Base-by-base conservation (phyloP, 1,140 invertebrate genomes). In the Lamellibrachia luymesi region DNA sequence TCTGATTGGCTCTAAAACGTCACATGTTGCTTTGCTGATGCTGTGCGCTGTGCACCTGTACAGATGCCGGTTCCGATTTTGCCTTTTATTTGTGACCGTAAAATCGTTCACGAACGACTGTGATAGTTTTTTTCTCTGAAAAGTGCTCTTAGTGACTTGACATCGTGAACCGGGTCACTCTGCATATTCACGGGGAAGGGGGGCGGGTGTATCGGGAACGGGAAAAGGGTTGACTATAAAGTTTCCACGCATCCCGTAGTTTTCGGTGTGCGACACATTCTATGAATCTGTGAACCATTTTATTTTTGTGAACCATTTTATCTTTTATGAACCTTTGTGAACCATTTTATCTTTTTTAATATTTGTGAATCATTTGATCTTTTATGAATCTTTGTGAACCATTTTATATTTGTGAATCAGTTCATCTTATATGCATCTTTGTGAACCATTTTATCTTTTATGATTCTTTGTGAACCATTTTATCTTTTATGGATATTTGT, bases 121-220 rank as follows among this genome's bases (percentile, higher is more conserved):
- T 80, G 64, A 80, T 80, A 80, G 64, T 80, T 80, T 80, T 80
- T 80, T 80, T 80, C 64, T 80, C 64, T 80, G 64, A 80, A 80
- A 80, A 80, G 64, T 80, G 64, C 64, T 80, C 64, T 80, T 80
- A 80, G 64, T 22, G 64, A 80, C 64, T 22, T 22, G 64, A 80
- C 8, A 80, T 22, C 7, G 64, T 80, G 8, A 80, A 8, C 64
- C 13, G 64, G 13, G 64, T 80, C 64, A 22, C 4, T 80, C 13
- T 80, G 64, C 64, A 80, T 17, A 80, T 17, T 10, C 8, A 80
- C 8, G 5, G 64, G 64, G 64, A 22, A 10, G 38, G 38, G 38
- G 64, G 64, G 64, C 17, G 64, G 64, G 64, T 22, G 64, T 80
- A 22, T 7, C 52, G 7, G 64, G 64, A 17, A 8, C 13, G 8